These are phyloP conservation scores for Diaperis boleti DNA, from an alignment of 2,888 invertebrate species.

Conservation along the genomic window DNA sequence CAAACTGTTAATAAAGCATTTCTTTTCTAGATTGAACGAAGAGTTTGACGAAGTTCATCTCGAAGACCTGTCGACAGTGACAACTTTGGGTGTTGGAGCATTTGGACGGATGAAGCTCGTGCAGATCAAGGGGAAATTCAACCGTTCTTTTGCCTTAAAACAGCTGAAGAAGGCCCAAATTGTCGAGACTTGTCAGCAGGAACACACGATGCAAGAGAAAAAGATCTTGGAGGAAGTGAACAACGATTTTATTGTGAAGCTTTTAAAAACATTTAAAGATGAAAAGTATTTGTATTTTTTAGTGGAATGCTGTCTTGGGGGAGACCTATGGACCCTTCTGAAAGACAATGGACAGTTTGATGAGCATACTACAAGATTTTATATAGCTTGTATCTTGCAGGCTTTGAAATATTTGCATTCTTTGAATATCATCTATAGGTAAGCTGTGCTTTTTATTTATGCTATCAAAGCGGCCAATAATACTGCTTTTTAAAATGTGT, in stretches of 20 bases:
- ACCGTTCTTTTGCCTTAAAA: slow-evolving; percentile 90
- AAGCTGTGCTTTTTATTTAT: too few relatives aligned
- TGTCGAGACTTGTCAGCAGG: slow-evolving; percentile 98
- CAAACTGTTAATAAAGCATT: background rate
- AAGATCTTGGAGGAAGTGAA: slow-evolving; percentile 97
- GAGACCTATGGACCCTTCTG: slow-evolving; percentile 98
- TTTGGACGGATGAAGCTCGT: slow-evolving; percentile 98
- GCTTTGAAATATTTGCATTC: slow-evolving; percentile 98
- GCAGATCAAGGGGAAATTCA: slow-evolving; percentile 84
- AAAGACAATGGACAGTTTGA: slow-evolving; percentile 94
- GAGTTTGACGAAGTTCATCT: slow-evolving; percentile 89
- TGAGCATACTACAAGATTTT: slow-evolving; percentile 93
- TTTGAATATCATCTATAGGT: slow-evolving; percentile 92
- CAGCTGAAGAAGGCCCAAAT: slow-evolving; percentile 99
- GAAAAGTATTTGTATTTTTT: slow-evolving; percentile 98
- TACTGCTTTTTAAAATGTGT: too few relatives aligned
- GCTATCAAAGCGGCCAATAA: background rate
- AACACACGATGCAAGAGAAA: slow-evolving; percentile 99
- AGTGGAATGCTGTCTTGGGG: slow-evolving; percentile 98
- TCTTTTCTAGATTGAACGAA: slow-evolving; percentile 83
- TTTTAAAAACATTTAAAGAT: slow-evolving; percentile 97
- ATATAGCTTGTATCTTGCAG: slow-evolving; percentile 97
- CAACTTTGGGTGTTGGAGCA: slow-evolving; percentile 98
- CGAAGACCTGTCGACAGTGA: slow-evolving; percentile 88
- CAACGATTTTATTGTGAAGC: slow-evolving; percentile 96